These are phyloP conservation scores for Chionoecetes opilio DNA, from an alignment of 1,140 invertebrate species.

Conservation along the genomic window DNA sequence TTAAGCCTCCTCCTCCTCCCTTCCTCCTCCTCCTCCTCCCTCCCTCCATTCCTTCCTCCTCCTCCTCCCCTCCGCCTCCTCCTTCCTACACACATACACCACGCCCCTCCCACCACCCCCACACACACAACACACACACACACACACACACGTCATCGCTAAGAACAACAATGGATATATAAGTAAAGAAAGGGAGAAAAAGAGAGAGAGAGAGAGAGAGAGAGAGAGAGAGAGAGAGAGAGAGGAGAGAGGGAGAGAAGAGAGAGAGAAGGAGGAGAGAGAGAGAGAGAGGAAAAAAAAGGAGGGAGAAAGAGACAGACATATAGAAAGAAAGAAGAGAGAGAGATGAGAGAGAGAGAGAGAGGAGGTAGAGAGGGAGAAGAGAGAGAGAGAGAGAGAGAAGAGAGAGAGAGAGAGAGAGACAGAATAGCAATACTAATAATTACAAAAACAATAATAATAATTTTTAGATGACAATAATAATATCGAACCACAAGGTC, in stretches of 20 bases:
- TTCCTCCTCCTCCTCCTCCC: conserved; percentile 2
- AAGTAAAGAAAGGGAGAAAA: not conserved
- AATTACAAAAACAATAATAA: too few species aligned
- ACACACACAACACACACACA: conserved; percentile 28
- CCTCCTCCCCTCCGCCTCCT: not conserved
- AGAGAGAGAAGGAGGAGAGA: not conserved
- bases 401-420: too few species aligned
- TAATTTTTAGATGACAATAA: too few species aligned
- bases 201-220: not conserved
- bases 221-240: not conserved
- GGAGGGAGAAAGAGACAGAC: not conserved
- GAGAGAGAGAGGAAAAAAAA: not conserved
- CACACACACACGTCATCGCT: conserved; percentile 2
- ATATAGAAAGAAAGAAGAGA: not conserved
- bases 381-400: not conserved
- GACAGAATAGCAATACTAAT: too few species aligned
- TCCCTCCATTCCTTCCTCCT: not conserved
- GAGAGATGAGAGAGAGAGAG: not conserved
- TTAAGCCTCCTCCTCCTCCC: not conserved
- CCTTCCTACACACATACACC: not conserved
- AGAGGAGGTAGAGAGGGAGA: not conserved
- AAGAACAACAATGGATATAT: not conserved
- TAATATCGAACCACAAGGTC: too few species aligned
- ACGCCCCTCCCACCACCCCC: not conserved
- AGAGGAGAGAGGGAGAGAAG: not conserved